Evolutionary conservation across 2,888 invertebrate genomes (phyloP).

Genomic region (Acrobasis suavella): DNA sequence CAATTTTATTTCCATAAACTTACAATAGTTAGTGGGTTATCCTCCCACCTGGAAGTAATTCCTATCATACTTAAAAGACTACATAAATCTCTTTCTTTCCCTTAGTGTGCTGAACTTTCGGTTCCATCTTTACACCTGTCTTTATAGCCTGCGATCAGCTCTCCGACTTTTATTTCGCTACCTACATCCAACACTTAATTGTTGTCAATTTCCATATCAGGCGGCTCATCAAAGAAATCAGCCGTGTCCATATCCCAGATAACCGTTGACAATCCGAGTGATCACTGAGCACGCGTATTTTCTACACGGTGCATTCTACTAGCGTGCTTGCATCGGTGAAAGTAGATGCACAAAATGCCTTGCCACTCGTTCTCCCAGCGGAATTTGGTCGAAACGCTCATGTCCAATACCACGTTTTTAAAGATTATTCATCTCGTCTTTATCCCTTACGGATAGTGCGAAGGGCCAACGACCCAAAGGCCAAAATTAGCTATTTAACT

Average conservation of each 20-base stretch:
- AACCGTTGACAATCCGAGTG: conserved; percentile 43
- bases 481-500: too few species aligned
- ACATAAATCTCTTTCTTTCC: too few species aligned
- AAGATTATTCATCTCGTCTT: background rate
- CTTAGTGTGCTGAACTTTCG: too few species aligned
- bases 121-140: too few species aligned
- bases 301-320: conserved; percentile 60
- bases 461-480: too few species aligned
- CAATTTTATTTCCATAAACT: too few species aligned
- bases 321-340: conserved; percentile 72
- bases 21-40: too few species aligned
- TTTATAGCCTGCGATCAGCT: too few species aligned
- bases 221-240: conserved; percentile 7
- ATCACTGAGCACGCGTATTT: conserved; percentile 45
- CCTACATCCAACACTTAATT: background rate
- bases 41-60: too few species aligned
- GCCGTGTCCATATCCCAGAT: conserved; percentile 23
- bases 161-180: too few species aligned
- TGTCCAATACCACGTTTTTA: background rate
- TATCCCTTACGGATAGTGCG: too few species aligned
- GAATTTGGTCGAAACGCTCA: conserved; percentile 43
- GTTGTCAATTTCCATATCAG: background rate
- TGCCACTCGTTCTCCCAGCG: conserved; percentile 40
- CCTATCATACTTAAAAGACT: too few species aligned
- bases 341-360: conserved; percentile 71